Conservation (phyloP, 2,113 vertebrate species). For the Caloenas nicobarica region DNA sequence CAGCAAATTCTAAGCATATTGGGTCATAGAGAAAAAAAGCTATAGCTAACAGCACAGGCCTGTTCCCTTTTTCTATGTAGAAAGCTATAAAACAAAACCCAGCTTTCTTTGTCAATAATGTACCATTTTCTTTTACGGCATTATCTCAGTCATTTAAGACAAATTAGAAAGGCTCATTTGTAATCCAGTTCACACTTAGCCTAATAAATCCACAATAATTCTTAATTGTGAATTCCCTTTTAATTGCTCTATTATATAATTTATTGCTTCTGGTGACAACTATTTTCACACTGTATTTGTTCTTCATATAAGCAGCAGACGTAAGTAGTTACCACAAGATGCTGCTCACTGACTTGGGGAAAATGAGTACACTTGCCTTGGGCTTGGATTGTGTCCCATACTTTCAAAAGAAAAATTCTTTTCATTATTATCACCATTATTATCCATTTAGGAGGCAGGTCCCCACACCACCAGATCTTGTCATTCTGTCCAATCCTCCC, state of each 20-base stretch:
- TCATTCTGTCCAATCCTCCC: not conserved
- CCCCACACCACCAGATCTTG: not conserved
- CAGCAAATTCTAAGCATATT: not conserved
- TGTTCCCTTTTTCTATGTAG: not conserved
- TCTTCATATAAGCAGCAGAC: not conserved
- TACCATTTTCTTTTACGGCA: not conserved
- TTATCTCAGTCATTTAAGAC: not conserved
- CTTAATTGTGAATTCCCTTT: not conserved
- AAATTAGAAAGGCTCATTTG: not conserved
- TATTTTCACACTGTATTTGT: not conserved
- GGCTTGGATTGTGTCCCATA: not conserved
- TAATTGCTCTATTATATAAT: not conserved
- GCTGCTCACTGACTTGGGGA: not conserved
- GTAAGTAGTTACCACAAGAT: not conserved
- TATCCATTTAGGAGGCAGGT: not conserved
- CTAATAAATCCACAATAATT: not conserved
- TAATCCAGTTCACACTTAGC: not conserved
- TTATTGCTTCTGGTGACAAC: not conserved
- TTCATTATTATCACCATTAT: not conserved
- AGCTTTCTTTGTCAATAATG: not conserved
- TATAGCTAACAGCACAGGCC: not conserved
- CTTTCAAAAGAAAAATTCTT: not conserved
- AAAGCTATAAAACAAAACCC: not conserved
- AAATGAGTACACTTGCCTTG: not conserved
- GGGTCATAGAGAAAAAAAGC: not conserved